Percentiles rank a stretch among this genome's conserved stretches.
Conservation (phyloP, 1,140 invertebrate species). For the Sycophila sp. region DNA sequence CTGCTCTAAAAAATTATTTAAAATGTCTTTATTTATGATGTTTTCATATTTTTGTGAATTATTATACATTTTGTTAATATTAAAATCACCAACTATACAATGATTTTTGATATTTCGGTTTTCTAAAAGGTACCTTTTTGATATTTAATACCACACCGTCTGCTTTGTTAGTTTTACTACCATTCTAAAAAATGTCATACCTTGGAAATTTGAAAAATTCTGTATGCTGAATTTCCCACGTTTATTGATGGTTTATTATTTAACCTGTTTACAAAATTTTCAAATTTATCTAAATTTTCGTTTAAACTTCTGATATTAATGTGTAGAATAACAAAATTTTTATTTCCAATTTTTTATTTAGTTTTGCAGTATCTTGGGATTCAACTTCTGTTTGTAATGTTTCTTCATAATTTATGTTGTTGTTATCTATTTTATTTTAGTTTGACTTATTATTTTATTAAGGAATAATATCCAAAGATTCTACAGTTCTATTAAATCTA, state of each 20-base stretch:
- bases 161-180: neutral
- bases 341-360: neutral
- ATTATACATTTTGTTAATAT: neutral
- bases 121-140: neutral
- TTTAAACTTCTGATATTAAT: neutral
- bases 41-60: too few relatives aligned
- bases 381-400: too few relatives aligned
- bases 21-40: neutral
- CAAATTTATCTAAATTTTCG: neutral
- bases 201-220: neutral
- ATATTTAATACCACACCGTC: neutral
- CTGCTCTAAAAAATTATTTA: neutral
- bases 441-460: neutral
- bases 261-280: neutral
- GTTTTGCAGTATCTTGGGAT: too few relatives aligned
- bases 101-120: neutral
- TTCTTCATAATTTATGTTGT: neutral
- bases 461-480: too few relatives aligned
- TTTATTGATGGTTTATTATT: neutral
- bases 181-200: neutral
- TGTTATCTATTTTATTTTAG: neutral
- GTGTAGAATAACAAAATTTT: neutral
- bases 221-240: neutral
- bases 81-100: neutral
- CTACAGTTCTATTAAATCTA: too few relatives aligned